These are phyloP conservation scores for Chironomus striatipennis DNA, from an alignment of 1,140 invertebrate species.

Conservation along the genomic window DNA sequence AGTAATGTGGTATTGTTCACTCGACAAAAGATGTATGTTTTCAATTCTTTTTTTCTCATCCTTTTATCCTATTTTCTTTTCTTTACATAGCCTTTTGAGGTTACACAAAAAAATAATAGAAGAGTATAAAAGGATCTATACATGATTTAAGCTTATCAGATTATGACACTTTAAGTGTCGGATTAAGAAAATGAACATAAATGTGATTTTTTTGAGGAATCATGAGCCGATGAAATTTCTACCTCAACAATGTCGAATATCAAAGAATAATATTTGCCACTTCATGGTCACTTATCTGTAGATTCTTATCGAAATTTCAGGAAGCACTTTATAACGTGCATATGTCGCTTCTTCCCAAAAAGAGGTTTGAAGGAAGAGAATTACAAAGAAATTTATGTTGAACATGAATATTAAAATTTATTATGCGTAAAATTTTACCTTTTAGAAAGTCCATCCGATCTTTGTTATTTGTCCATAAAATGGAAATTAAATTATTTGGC, in stretches of 20 bases:
- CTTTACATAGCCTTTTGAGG: not conserved
- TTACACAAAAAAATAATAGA: not conserved
- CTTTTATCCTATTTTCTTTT: not conserved
- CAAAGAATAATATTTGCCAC: not conserved
- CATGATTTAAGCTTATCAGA: conserved; percentile 6
- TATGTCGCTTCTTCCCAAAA: too few species aligned
- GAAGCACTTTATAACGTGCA: not conserved
- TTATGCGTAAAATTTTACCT: too few species aligned
- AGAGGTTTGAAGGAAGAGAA: too few species aligned
- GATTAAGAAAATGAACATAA: not conserved
- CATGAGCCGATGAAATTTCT: not conserved
- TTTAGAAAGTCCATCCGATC: too few species aligned
- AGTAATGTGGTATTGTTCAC: not conserved
- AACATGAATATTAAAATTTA: too few species aligned
- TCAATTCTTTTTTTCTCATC: not conserved
- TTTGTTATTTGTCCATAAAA: too few species aligned
- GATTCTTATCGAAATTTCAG: conserved; percentile 19
- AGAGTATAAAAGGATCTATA: not conserved
- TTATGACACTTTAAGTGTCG: conserved; percentile 20
- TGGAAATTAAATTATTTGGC: too few species aligned
- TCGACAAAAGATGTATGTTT: conserved; percentile 15
- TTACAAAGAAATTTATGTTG: too few species aligned
- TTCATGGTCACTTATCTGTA: not conserved
- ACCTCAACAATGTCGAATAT: not conserved
- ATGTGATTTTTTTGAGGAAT: too few species aligned